These are phyloP conservation scores for Nyctibius bracteatus DNA, from an alignment of 2,113 vertebrate species.

Conservation along the genomic window DNA sequence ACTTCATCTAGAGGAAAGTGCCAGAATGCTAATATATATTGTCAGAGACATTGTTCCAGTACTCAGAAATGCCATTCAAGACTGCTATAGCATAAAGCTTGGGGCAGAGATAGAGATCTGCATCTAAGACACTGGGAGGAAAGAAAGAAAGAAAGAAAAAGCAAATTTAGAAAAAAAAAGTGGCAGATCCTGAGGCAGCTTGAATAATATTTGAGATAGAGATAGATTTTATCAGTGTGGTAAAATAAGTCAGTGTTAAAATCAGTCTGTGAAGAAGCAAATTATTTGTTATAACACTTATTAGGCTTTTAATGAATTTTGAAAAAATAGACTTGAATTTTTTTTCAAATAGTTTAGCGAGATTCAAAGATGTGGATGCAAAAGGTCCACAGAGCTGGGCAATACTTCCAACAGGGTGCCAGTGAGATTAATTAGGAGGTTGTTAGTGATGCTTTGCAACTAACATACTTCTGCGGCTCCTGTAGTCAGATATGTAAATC, in stretches of 20 bases:
- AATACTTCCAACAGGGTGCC: neutral
- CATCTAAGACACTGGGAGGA: neutral
- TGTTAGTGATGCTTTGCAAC: neutral
- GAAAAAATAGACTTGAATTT: neutral
- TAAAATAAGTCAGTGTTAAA: slow-evolving; percentile 1
- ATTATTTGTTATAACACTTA: slow-evolving; percentile 20
- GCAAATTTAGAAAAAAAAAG: neutral
- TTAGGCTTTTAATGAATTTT: neutral
- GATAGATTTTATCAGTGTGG: neutral
- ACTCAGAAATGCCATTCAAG: slow-evolving; percentile 8
- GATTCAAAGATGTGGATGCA: neutral
- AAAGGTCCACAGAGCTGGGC: neutral
- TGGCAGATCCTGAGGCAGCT: neutral
- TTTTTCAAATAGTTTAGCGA: neutral
- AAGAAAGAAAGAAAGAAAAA: neutral
- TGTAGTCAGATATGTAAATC: neutral
- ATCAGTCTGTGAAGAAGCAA: slow-evolving; percentile 1
- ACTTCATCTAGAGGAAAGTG: neutral
- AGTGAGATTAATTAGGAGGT: neutral
- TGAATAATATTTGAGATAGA: slow-evolving; percentile 1
- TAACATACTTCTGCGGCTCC: neutral
- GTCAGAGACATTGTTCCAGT: slow-evolving; percentile 10
- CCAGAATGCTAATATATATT: neutral
- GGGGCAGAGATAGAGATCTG: slow-evolving; percentile 6
- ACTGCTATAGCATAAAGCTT: neutral